These are phyloP conservation scores for Caenorhabditis drosophilae DNA, from an alignment of 2,888 invertebrate genomes.

Conservation along the genomic window DNA sequence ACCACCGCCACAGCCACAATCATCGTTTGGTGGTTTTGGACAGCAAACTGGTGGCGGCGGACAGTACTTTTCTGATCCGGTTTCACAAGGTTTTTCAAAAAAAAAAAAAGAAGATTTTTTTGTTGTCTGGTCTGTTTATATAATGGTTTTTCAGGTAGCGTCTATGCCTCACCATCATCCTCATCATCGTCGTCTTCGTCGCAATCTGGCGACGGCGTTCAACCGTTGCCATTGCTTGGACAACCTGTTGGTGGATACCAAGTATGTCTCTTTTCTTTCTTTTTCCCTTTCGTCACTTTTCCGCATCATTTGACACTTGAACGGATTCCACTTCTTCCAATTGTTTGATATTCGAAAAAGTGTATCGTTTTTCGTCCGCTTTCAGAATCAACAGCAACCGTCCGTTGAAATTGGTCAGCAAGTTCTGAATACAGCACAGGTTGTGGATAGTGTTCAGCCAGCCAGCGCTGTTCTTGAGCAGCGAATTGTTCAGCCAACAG, in stretches of 20 bases:
- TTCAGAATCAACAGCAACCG: not conserved
- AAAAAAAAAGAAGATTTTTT: too few relatives aligned
- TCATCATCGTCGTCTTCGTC: too few relatives aligned
- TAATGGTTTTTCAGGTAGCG: too few relatives aligned
- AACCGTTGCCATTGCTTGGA: constrained; percentile 36
- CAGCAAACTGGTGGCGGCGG: constrained; percentile 11
- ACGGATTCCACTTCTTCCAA: too few relatives aligned
- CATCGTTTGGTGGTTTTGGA: not conserved
- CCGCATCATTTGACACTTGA: too few relatives aligned
- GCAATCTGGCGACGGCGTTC: too few relatives aligned
- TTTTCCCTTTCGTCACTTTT: too few relatives aligned
- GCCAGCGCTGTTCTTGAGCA: constrained; percentile 33
- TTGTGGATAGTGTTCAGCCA: constrained; percentile 28
- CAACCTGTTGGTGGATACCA: constrained; percentile 32
- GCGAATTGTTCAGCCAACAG: constrained; percentile 23
- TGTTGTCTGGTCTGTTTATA: too few relatives aligned
- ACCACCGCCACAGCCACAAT: constrained; percentile 9
- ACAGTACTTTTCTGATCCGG: not conserved
- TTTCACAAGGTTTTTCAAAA: not conserved
- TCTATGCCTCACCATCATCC: constrained; percentile 18
- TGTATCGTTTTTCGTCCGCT: too few relatives aligned
- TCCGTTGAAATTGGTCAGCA: not conserved
- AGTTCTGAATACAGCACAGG: constrained; percentile 11
- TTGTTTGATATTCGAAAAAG: too few relatives aligned
- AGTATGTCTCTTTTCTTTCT: too few relatives aligned